Percentiles rank a stretch among this genome's conserved stretches.
These are phyloP conservation scores for Rhynchotus rufescens DNA, from an alignment of 2,797 vertebrate genomes.

Conservation along the genomic window DNA sequence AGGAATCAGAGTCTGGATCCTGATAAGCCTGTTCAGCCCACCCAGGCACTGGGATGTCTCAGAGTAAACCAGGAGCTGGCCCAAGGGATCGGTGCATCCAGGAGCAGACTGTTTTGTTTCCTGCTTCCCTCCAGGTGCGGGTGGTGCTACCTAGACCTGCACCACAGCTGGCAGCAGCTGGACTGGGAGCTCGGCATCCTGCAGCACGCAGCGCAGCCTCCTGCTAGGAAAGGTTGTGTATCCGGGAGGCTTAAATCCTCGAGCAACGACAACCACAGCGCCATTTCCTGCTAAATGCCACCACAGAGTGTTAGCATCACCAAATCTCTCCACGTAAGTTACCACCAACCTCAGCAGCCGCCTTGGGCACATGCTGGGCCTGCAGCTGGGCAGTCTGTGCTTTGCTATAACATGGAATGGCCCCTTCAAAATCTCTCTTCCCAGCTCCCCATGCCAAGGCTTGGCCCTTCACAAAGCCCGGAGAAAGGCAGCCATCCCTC, in stretches of 20 bases:
- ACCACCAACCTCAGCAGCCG: background rate
- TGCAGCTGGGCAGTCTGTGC: background rate
- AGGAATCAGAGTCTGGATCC: background rate
- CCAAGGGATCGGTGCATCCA: background rate
- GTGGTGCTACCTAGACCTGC: background rate
- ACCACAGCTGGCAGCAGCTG: background rate
- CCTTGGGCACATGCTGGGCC: background rate
- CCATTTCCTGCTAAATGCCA: background rate
- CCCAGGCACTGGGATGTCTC: background rate
- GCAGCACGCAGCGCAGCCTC: background rate
- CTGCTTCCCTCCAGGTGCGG: background rate
- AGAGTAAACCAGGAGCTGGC: background rate
- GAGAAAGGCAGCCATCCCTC: background rate
- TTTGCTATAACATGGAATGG: background rate
- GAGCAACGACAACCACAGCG: background rate
- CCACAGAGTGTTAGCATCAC: background rate
- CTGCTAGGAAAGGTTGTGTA: background rate
- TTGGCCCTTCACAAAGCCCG: background rate
- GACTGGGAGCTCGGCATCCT: background rate
- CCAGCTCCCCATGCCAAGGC: background rate
- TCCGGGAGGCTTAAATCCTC: background rate
- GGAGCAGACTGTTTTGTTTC: background rate
- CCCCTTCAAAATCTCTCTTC: background rate
- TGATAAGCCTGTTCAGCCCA: background rate
- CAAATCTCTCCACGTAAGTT: background rate